Base-by-base conservation (phyloP, 2,113 vertebrate species). In the Pogonocichla stellata region DNA sequence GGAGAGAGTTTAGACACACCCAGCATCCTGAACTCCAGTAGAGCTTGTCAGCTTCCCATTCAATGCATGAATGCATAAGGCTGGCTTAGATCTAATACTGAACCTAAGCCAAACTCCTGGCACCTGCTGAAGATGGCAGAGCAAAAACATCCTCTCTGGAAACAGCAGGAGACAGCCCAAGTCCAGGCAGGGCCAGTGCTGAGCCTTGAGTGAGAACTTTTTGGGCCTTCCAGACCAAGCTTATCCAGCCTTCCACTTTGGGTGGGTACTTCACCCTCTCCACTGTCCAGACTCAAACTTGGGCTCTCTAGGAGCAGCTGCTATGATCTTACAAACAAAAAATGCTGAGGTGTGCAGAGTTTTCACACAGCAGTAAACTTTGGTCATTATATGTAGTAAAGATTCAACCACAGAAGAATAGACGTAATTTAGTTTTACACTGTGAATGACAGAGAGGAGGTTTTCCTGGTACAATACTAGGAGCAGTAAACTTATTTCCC, bases 231-330 rank as follows among this genome's bases (percentile, higher is more conserved):
- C 40, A 51, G n/a, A 40, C n/a, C 12, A 6, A 60, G 19, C 16
- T 51, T 2, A 0, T 40, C 22, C 7, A 14, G 36, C 50, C 13
- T 77, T 66, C 36, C 19, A 48, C 31, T 48, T 77, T 0, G 0
- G 24, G 31, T 3, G 1, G 40, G 36, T 38, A 60, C 33, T 60
- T 60, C 40, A 72, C 64, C 36, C 31, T 56, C 54, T 40, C 64
- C 17, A 10, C 31, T 28, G 24, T 5, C 58, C 11, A 3, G 12
- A 36, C 19, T 56, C 75, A 66, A 26, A 17, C 33, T 36, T 36
- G 36, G 8, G 36, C 36, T 26, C 33, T 71, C 19, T 40, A 85
- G 53, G 8, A 84, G 14, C 24, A 70, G 26, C 13, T 78, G 33
- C 43, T 38, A 3, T 14, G 28, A 58, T 45, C 25, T 38, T 33